phyloP scores from a whole-genome alignment of 2,888 invertebrate species.

The Lepidonotus clava region DNA sequence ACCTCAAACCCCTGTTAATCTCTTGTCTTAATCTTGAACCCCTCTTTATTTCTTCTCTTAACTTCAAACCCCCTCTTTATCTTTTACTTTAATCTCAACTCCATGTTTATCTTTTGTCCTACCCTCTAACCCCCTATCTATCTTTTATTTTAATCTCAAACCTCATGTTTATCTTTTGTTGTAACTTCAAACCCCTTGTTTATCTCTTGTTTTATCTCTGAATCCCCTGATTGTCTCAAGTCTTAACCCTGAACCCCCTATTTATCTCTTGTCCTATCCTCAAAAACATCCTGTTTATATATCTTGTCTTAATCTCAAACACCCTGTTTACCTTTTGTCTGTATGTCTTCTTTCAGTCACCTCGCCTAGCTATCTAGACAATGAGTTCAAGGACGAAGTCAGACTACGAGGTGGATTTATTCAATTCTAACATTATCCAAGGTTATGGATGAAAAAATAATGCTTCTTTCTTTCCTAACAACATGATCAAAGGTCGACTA shows the following conservation, averaged over 20 bases:
- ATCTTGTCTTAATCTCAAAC: neutral
- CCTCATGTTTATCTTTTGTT: neutral
- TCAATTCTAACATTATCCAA: no score
- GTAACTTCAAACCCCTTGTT: neutral
- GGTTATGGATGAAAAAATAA: no score
- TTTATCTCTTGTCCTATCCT: neutral
- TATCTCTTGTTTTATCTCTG: neutral
- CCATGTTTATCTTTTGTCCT: neutral
- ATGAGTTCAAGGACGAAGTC: no score
- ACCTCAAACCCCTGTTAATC: no score
- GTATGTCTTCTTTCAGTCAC: neutral
- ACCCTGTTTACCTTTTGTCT: neutral
- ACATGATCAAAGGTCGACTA: no score
- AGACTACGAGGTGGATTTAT: no score
- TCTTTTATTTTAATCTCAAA: neutral
- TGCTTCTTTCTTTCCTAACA: no score
- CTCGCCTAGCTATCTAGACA: neutral
- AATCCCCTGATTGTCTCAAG: neutral
- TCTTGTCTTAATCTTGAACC: neutral
- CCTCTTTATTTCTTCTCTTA: neutral
- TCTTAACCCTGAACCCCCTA: neutral
- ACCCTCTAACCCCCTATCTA: neutral
- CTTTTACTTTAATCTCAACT: neutral
- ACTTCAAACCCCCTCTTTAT: neutral
- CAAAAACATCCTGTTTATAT: neutral